phyloP scores from a whole-genome alignment of 1,140 invertebrate genomes.

The Neodiprion pinetum region DNA sequence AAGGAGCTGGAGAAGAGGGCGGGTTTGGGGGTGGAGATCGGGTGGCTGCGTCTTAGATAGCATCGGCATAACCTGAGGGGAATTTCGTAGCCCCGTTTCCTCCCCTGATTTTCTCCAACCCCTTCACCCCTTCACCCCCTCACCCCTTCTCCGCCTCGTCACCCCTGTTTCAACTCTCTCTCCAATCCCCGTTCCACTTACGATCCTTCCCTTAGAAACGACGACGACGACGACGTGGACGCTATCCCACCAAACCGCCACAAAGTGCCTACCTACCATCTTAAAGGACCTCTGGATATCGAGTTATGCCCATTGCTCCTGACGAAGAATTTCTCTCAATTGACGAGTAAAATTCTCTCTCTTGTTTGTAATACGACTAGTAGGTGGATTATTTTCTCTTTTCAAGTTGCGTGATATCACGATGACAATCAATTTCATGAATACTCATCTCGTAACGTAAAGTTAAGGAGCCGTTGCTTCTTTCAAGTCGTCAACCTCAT shows the following conservation, averaged over 20 bases:
- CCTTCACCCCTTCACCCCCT: background rate
- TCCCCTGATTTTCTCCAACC: background rate
- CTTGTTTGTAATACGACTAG: no score
- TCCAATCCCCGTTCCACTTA: background rate
- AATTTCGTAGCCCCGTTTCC: background rate
- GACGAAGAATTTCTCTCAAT: no score
- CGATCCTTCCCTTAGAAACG: background rate
- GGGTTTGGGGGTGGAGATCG: background rate
- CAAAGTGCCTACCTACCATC: slow-evolving; percentile 4
- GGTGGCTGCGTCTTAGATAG: slow-evolving; percentile 35
- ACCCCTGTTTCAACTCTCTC: background rate
- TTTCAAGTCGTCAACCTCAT: no score
- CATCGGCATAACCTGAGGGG: slow-evolving; percentile 16
- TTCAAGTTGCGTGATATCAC: no score
- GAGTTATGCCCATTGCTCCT: no score
- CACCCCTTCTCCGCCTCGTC: background rate
- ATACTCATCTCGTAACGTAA: no score
- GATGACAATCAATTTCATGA: no score
- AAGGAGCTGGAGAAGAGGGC: no score
- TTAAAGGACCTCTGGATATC: background rate
- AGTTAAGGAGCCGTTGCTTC: no score
- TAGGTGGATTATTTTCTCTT: no score
- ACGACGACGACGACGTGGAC: no score
- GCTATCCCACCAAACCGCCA: background rate
- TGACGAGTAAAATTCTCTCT: no score